phyloP scores from a whole-genome alignment of 2,888 invertebrate species.

The Caenorhabditis sp. region DNA sequence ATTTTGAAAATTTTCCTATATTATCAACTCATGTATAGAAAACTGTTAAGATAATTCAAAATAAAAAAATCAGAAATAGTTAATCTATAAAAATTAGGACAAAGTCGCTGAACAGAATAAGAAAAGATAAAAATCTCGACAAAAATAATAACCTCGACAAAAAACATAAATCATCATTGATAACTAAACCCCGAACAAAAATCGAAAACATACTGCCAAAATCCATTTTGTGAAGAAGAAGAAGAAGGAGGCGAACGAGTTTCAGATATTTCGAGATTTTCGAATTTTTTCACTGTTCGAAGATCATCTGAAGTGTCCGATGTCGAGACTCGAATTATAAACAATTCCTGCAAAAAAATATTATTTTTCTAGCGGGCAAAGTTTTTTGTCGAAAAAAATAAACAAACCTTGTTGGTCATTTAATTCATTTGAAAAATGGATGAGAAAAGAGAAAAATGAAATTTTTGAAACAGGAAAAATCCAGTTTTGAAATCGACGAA shows the following conservation, averaged over 20 bases:
- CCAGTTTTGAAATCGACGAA: neutral
- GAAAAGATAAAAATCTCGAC: too few relatives aligned
- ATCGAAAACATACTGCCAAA: neutral
- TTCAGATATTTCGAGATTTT: neutral
- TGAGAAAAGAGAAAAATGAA: neutral
- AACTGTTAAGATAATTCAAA: too few relatives aligned
- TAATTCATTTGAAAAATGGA: neutral
- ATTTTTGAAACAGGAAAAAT: neutral
- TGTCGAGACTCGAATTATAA: neutral
- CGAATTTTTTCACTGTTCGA: neutral
- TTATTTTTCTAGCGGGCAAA: neutral
- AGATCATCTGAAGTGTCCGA: neutral
- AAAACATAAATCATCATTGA: too few relatives aligned
- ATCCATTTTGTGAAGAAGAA: neutral
- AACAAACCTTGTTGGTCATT: conserved; percentile 1
- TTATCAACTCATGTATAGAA: too few relatives aligned
- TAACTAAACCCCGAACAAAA: too few relatives aligned
- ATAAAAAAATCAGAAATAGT: too few relatives aligned
- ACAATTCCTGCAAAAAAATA: neutral
- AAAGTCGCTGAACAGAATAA: too few relatives aligned
- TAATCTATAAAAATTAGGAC: too few relatives aligned
- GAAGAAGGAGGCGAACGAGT: too few relatives aligned
- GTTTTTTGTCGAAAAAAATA: neutral
- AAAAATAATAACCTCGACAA: too few relatives aligned
- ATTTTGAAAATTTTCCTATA: too few relatives aligned